Evolutionary conservation across 2,113 vertebrate genomes (phyloP).

Genomic region (Melanotaenia duboulayi): DNA sequence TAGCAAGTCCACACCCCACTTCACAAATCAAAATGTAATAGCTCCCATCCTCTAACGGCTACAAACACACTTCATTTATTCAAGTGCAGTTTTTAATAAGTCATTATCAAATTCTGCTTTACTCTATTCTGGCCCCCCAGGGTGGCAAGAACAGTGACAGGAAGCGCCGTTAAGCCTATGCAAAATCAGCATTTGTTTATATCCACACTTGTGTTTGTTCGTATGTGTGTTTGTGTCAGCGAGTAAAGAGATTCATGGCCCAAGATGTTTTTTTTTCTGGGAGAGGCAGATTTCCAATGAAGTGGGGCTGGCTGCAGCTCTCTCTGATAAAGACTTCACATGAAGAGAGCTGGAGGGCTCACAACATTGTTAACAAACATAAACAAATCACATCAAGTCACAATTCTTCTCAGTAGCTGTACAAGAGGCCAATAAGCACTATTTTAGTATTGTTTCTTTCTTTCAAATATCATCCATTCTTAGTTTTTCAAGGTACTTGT

Average conservation of each 20-base stretch:
- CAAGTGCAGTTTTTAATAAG: constrained; percentile 76
- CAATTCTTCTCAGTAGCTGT: constrained; percentile 81
- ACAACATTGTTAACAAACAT: constrained; percentile 78
- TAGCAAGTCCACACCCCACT: constrained; percentile 77
- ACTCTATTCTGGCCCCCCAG: constrained; percentile 71
- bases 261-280: constrained; percentile 56
- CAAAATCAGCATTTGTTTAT: constrained; percentile 51
- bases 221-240: constrained; percentile 12
- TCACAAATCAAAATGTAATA: constrained; percentile 83
- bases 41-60: constrained; percentile 80
- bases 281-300: constrained; percentile 58
- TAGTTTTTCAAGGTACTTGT: not conserved
- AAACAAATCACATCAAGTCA: constrained; percentile 90
- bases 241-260: constrained; percentile 63
- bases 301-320: constrained; percentile 57
- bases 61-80: constrained; percentile 83
- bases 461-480: not conserved
- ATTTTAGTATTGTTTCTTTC: not conserved
- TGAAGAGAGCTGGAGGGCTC: constrained; percentile 52
- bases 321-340: constrained; percentile 61
- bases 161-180: constrained; percentile 49
- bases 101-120: constrained; percentile 79
- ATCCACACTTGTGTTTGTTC: not conserved
- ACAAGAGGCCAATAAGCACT: constrained; percentile 5
- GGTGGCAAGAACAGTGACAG: constrained; percentile 50